A percentile compares a stretch with the other conserved stretches of the same genome.
Conservation (phyloP, 2,888 invertebrate species). For the Palloptera scutellata region DNA sequence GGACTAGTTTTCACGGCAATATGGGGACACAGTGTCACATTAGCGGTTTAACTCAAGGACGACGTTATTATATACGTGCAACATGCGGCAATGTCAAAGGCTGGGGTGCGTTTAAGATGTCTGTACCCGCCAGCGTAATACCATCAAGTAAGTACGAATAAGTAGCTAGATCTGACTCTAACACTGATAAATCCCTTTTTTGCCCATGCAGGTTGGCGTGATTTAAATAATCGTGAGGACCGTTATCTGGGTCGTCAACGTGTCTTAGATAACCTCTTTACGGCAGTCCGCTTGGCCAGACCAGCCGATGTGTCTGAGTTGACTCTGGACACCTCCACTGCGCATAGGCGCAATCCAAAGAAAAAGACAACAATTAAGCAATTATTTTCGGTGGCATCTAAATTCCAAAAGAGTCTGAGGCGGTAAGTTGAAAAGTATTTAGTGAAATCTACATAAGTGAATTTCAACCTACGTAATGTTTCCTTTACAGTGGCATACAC, state of each 20-base stretch:
- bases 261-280: conserved; percentile 78
- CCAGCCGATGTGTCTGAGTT: conserved; percentile 72
- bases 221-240: conserved; percentile 76
- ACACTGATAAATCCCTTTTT: conserved; percentile 5
- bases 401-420: conserved; percentile 92
- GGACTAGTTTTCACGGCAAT: conserved; percentile 63
- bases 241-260: conserved; percentile 74
- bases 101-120: conserved; percentile 79
- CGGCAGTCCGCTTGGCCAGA: conserved; percentile 72
- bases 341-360: conserved; percentile 78
- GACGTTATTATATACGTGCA: conserved; percentile 88
- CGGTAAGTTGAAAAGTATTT: conserved; percentile 66
- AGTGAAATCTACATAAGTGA: background rate
- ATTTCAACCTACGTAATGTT: conserved; percentile 23
- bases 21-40: conserved; percentile 66
- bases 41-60: conserved; percentile 82
- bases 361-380: conserved; percentile 92
- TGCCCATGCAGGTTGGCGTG: conserved; percentile 77
- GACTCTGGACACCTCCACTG: conserved; percentile 71
- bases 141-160: conserved; percentile 79
- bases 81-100: conserved; percentile 94
- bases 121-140: conserved; percentile 84
- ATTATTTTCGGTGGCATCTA: conserved; percentile 93
- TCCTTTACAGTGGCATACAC: conserved; percentile 82
- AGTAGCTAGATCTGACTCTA: background rate